Evolutionary conservation across 2,797 vertebrate genomes (phyloP), one percentile per base, ranked within the genome.

Genomic region (Falco rusticolus): DNA sequence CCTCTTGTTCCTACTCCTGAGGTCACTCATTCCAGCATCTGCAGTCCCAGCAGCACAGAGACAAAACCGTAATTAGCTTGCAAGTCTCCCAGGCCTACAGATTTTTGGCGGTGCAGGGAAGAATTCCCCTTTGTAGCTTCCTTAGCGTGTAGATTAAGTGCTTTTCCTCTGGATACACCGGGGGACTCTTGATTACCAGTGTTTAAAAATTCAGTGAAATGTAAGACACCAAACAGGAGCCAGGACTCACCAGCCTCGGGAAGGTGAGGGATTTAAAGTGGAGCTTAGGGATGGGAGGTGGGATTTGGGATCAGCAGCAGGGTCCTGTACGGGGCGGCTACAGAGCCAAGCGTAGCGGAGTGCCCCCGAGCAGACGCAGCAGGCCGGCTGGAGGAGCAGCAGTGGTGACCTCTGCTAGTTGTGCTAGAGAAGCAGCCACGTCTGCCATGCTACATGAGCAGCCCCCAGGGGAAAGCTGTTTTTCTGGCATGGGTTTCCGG

Each of bases 381-480:
- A 41, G 41, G 34, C 24, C 1, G 4, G 50, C 37, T 21, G 3
- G 59, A 51, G 57, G 13, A 51, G 31, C 18, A 7, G 50, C 3
- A 7, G 54, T 4, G 11, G 34, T 7, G 43, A 29, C 51, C 50
- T 66, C 33, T 24, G 61, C 41, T 31, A 45, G 50, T 5, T 19
- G 63, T 10, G 19, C 51, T 19, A 15, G 50, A 34, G 63, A 3
- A 16, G 37, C 60, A 29, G n/a, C 5, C 2, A 0, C 26, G 37
- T 41, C 34, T 33, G 10, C 54, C 43, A 2, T 2, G 17, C 64
- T 26, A 22, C 29, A 6, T 0, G 11, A 59, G 29, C 65, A 34
- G 47, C 31, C 15, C 59, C 65, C 45, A 6, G 45, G 54, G 45
- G 25, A 34, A 37, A 17, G 43, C 17, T 18, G 18, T 19, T 70